A percentile compares a stretch with the other conserved stretches of the same genome.
Conservation (phyloP, 2,113 vertebrate species). For the Ahaetulla prasina region DNA sequence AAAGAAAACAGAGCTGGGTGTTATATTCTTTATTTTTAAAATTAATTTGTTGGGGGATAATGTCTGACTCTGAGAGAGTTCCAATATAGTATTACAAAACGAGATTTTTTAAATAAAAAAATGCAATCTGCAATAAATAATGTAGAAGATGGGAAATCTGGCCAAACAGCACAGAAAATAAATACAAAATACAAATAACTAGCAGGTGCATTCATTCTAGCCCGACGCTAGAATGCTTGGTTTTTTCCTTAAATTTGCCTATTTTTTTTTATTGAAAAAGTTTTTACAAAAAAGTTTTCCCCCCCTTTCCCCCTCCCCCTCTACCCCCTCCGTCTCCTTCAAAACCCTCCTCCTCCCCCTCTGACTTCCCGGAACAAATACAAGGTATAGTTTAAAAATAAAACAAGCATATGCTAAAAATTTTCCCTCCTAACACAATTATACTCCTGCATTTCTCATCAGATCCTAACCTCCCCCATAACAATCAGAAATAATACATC, state of each 20-base stretch:
- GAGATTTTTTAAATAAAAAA: neutral
- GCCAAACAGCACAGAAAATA: neutral
- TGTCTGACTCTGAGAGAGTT: neutral
- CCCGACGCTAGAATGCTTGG: neutral
- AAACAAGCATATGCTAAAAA: no score
- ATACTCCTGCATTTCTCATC: no score
- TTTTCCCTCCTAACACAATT: no score
- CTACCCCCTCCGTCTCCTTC: no score
- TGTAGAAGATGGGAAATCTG: neutral
- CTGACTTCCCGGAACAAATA: no score
- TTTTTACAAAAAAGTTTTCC: no score
- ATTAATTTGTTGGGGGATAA: neutral
- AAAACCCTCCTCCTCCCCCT: no score
- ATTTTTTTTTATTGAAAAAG: no score
- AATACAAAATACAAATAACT: neutral
- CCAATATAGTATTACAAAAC: neutral
- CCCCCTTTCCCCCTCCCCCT: no score
- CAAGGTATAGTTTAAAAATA: no score
- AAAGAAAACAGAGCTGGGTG: neutral
- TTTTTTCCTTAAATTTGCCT: neutral
- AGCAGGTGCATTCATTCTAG: neutral
- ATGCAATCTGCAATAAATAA: neutral
- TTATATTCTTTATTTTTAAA: neutral
- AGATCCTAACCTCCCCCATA: no score
- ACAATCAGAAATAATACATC: no score